Evolutionary conservation across 2,888 invertebrate genomes (phyloP).

Genomic region (Ecdyonurus torrentis): DNA sequence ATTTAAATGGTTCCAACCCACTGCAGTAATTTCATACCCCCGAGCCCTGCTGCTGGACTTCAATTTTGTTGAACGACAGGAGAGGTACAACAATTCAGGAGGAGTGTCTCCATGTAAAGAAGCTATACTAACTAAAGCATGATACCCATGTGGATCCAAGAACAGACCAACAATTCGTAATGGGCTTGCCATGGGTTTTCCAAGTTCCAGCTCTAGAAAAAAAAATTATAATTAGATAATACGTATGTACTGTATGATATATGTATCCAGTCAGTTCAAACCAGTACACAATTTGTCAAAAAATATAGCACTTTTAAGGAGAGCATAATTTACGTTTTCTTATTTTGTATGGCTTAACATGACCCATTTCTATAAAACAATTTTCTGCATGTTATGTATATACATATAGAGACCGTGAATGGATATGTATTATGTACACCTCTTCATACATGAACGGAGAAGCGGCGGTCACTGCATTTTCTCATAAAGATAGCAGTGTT

Average conservation of each 20-base stretch:
- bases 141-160: constrained; percentile 74
- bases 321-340: no score
- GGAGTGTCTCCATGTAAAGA: constrained; percentile 39
- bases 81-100: constrained; percentile 60
- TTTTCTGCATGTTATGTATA: no score
- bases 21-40: constrained; percentile 73
- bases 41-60: constrained; percentile 39
- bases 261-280: neutral
- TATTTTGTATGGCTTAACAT: no score
- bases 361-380: no score
- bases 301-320: no score
- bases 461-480: no score
- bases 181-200: constrained; percentile 41
- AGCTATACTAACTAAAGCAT: constrained; percentile 59
- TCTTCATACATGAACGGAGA: no score
- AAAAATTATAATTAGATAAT: neutral
- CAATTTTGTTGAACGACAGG: constrained; percentile 55
- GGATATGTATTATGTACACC: no score
- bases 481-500: no score
- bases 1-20: constrained; percentile 73
- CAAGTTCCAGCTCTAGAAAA: constrained; percentile 48
- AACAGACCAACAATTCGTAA: constrained; percentile 50
- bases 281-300: no score
- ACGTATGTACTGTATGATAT: neutral
- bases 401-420: no score